Base-by-base conservation (phyloP, 1,140 invertebrate species). In the Trichoplusia ni region DNA sequence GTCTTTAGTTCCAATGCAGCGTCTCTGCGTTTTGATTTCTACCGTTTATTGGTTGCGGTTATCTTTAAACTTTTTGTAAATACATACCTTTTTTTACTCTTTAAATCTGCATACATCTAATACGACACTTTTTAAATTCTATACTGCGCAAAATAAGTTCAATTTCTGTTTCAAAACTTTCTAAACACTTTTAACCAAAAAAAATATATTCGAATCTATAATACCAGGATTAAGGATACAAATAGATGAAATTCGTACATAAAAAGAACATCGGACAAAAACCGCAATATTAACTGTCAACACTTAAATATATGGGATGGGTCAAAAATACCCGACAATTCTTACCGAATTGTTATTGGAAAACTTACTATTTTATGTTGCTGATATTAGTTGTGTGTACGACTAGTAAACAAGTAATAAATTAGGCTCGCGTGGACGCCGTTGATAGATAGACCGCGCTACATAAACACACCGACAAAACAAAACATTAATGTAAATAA, bases 381-480 rank as follows among this genome's bases (percentile, higher is more conserved):
- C 33, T 44, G 25, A 29, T 37, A 59, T 63, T 44, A 53, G 54
- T 21, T n/a, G 59, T 40, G 27, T 67, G 47, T 61, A 18, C 7
- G 66, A 51, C 33, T 14, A 49, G 62, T 74, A 76, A 76, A 79
- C 73, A 79, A 70, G 67, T 58, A 29, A 71, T 79, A 79, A 76
- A 79, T 79, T 69, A 79, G 54, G 1, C 1, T 27, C 23, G 37
- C 33, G 38, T 14, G 49, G 59, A 66, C 61, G 18, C 33, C 16
- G 33, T 37, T 64, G 54, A 71, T 63, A 61, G 64, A 70, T 63
- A 37, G 58, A 65, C 27, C 14, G 29, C 23, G 23, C 35, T 58
- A 46, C 56, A 64, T 69, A 67, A 73, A 76, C 71, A 73, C 37
- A 59, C 13, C 21, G 38, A 58, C 56, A 66, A 31, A 71, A 66